These are phyloP conservation scores for Ommatoiulus sabulosus DNA, from an alignment of 2,888 invertebrate genomes.

Conservation along the genomic window DNA sequence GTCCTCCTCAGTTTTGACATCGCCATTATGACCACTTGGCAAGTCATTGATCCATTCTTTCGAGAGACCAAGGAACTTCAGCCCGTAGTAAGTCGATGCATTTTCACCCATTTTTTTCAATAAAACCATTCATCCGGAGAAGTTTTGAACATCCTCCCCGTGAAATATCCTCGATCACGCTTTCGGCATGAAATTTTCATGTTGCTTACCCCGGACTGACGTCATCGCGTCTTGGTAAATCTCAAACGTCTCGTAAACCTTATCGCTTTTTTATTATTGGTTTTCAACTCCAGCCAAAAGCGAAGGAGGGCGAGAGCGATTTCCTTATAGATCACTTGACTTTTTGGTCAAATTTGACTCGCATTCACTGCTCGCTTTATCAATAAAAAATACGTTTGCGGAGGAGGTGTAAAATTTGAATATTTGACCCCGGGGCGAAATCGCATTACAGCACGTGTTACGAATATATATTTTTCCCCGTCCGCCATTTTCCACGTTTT, in stretches of 20 bases:
- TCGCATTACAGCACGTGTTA: background rate
- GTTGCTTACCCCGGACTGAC: background rate
- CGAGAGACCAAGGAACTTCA: constrained; percentile 90
- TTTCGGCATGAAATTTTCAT: background rate
- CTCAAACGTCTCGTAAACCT: constrained; percentile 5
- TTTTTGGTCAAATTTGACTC: constrained; percentile 20
- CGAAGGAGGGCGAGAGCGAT: background rate
- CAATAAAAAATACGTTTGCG: background rate
- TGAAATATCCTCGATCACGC: background rate
- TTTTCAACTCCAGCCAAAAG: background rate
- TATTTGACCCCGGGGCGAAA: background rate
- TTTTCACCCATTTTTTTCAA: background rate
- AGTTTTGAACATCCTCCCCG: background rate
- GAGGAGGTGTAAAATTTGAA: constrained; percentile 34
- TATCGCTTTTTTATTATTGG: constrained; percentile 12
- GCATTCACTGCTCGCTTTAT: background rate
- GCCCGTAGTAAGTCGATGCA: constrained; percentile 70
- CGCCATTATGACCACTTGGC: constrained; percentile 97
- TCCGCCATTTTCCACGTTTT: background rate
- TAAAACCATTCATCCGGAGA: background rate
- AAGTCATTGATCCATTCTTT: constrained; percentile 94
- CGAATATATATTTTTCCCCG: background rate
- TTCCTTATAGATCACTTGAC: background rate
- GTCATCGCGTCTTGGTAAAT: background rate
- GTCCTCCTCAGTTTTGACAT: constrained; percentile 90